phyloP scores from a whole-genome alignment of 1,140 invertebrate species.

The Acromyrmex echinatior region DNA sequence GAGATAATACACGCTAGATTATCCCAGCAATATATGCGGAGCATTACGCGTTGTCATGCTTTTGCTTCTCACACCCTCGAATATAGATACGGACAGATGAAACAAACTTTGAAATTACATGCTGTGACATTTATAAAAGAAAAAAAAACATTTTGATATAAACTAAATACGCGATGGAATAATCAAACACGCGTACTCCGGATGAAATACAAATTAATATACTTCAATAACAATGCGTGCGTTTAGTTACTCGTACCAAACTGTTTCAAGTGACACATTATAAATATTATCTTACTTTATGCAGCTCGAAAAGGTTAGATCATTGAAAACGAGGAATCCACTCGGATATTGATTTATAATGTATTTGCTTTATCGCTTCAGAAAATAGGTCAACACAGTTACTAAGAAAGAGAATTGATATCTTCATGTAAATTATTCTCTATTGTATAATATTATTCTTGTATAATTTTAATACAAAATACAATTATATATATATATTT shows the following conservation, averaged over 20 bases:
- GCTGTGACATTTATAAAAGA: not conserved
- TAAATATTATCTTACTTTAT: not conserved
- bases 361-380: not conserved
- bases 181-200: not conserved
- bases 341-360: not conserved
- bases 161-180: not conserved
- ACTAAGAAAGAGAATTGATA: not conserved
- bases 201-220: constrained; percentile 24
- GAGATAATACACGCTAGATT: constrained; percentile 6
- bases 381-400: not conserved
- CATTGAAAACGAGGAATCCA: not conserved
- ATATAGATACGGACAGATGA: not conserved
- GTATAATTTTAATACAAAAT: not conserved
- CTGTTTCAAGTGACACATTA: not conserved
- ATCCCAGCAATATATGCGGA: not conserved
- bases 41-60: not conserved
- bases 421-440: constrained; percentile 13
- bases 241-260: not conserved
- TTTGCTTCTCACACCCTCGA: not conserved
- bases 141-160: constrained; percentile 14
- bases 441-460: not conserved
- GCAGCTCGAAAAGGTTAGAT: not conserved
- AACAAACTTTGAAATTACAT: constrained; percentile 37
- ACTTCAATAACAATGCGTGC: not conserved
- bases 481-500: not conserved